Conservation (phyloP, 2,888 invertebrate genomes). For the Drosophila silvestris region DNA sequence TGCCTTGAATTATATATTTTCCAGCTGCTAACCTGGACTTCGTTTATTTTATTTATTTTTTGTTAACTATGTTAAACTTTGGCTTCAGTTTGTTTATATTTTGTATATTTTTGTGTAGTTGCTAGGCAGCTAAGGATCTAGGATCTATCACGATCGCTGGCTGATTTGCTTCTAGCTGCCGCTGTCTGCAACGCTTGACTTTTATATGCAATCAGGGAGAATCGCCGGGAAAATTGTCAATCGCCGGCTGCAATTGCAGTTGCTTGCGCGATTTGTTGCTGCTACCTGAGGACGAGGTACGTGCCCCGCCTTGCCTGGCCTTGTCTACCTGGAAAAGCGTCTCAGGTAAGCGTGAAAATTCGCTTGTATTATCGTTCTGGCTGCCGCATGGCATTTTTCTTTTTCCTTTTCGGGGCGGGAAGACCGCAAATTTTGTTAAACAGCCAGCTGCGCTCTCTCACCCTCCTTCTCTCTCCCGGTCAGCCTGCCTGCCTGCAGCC, state of each 20-base stretch:
- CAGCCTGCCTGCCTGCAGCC: not conserved
- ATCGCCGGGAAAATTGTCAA: conserved; percentile 30
- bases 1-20: not conserved
- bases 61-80: conserved; percentile 56
- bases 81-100: conserved; percentile 11
- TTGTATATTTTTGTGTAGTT: conserved; percentile 32
- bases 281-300: conserved; percentile 47
- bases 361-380: conserved; percentile 44
- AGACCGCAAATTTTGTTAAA: conserved; percentile 79
- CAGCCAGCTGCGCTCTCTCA: conserved; percentile 60
- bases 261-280: conserved; percentile 21
- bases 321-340: conserved; percentile 62
- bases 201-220: conserved; percentile 48
- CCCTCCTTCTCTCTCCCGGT: not conserved
- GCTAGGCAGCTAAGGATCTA: conserved; percentile 66
- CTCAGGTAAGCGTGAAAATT: conserved; percentile 65
- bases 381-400: conserved; percentile 34
- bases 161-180: conserved; percentile 70
- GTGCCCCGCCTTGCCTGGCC: conserved; percentile 8
- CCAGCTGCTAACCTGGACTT: conserved; percentile 45
- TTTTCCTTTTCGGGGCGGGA: conserved; percentile 62
- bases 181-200: conserved; percentile 18
- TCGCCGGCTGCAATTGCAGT: conserved; percentile 39
- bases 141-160: conserved; percentile 81
- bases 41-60: conserved; percentile 3